These are phyloP conservation scores for Carettochelys insculpta DNA, from an alignment of 2,113 vertebrate species.

Conservation along the genomic window DNA sequence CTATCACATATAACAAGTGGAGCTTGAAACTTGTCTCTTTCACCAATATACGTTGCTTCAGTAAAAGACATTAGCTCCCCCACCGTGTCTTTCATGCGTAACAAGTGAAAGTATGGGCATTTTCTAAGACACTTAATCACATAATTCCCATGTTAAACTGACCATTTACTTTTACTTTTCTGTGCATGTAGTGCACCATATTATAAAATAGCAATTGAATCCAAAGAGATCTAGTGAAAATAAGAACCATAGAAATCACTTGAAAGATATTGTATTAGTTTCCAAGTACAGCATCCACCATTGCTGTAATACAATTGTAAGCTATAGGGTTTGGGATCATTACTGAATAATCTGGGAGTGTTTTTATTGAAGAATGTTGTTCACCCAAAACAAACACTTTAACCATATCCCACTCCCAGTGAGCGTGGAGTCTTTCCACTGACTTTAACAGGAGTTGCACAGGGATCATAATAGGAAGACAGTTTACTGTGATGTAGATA, in stretches of 20 bases:
- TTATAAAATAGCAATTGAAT: background rate
- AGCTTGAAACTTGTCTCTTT: background rate
- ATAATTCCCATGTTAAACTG: background rate
- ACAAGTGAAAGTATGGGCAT: background rate
- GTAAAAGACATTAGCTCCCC: background rate
- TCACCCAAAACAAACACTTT: background rate
- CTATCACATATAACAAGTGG: background rate
- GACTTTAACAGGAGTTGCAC: background rate
- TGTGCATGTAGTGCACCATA: background rate
- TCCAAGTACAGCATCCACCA: background rate
- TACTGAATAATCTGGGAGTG: background rate
- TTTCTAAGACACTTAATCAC: slow-evolving; percentile 6
- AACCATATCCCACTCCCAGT: background rate
- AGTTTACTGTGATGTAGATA: background rate
- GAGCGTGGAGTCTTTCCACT: background rate
- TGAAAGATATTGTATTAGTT: background rate
- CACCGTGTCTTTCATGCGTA: background rate
- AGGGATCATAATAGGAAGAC: background rate
- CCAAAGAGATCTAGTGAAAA: background rate
- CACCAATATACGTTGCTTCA: background rate
- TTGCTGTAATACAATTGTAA: background rate
- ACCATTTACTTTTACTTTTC: background rate
- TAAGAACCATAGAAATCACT: background rate
- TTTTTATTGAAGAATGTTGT: background rate
- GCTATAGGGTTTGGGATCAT: background rate